Conservation (phyloP, 23 tunicate genomes). For the Botrylloides violaceus region DNA sequence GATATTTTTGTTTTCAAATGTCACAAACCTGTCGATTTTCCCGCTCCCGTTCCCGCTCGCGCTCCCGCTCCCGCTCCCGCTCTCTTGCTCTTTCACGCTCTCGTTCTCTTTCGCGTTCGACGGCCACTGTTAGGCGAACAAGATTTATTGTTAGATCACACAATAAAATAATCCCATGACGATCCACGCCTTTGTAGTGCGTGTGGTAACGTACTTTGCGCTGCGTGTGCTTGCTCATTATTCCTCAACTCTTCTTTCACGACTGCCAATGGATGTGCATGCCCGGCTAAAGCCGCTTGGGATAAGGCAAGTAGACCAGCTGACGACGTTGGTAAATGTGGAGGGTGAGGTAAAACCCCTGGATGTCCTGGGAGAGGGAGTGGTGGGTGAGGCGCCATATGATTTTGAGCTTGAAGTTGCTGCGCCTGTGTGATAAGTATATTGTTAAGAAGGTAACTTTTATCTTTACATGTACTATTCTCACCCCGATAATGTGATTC, state of each 20-base stretch:
- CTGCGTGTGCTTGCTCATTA: conserved; percentile 22
- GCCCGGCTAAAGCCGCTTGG: conserved; percentile 53
- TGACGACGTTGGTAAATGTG: conserved; percentile 57
- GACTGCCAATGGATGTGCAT: conserved; percentile 28
- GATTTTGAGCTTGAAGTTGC: conserved; percentile 69
- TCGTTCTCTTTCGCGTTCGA: conserved; percentile 60
- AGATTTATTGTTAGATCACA: too few species aligned
- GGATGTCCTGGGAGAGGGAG: conserved; percentile 70
- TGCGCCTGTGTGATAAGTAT: conserved; percentile 30
- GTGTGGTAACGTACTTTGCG: conserved; percentile 5
- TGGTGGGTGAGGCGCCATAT: conserved; percentile 66
- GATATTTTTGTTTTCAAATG: too few species aligned
- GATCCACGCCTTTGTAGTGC: too few species aligned
- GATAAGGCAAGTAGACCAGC: conserved; percentile 77
- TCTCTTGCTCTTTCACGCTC: conserved; percentile 31
- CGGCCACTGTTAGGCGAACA: conserved; percentile 15
- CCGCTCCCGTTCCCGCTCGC: neutral
- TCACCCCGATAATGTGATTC: conserved; percentile 78
- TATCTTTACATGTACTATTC: neutral
- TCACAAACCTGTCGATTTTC: too few species aligned
- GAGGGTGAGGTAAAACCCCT: conserved; percentile 47
- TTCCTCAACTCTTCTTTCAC: conserved; percentile 11
- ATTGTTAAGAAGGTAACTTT: neutral
- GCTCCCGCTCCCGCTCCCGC: too few species aligned
- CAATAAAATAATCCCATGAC: too few species aligned